phyloP scores from a whole-genome alignment of 2,888 invertebrate genomes.

The Trimorus sp. region DNA sequence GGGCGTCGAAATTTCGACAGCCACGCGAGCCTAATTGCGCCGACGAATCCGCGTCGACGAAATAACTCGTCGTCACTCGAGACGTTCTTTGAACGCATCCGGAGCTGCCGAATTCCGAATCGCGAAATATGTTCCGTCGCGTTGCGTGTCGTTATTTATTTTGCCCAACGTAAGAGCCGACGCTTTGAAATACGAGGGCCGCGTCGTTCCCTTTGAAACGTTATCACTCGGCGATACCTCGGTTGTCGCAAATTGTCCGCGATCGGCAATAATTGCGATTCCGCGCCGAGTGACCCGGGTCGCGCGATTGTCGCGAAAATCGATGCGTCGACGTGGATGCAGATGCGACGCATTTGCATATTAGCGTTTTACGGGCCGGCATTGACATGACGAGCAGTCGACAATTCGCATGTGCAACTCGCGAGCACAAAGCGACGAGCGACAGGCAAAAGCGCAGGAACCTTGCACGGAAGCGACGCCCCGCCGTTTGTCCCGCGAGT shows the following conservation, averaged over 20 bases:
- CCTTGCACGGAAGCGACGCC: slow-evolving; percentile 71
- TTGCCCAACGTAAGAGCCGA: slow-evolving; percentile 8
- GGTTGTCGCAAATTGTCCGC: too few species aligned
- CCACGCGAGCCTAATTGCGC: neutral
- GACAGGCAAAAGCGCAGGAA: slow-evolving; percentile 72
- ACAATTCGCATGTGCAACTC: slow-evolving; percentile 53
- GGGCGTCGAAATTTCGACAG: neutral
- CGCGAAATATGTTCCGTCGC: slow-evolving; percentile 23
- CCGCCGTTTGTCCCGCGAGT: slow-evolving; percentile 71
- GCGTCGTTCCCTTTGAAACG: slow-evolving; percentile 20
- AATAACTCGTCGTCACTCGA: slow-evolving; percentile 12
- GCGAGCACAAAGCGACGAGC: slow-evolving; percentile 62
- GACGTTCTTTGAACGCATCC: slow-evolving; percentile 18
- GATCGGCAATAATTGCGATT: too few species aligned
- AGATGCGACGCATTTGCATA: slow-evolving; percentile 54
- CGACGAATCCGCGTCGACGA: neutral
- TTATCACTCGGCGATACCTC: slow-evolving; percentile 14
- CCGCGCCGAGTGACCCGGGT: too few species aligned
- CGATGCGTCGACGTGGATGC: too few species aligned
- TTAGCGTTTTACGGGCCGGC: slow-evolving; percentile 58
- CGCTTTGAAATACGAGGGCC: slow-evolving; percentile 22
- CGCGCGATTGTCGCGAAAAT: too few species aligned
- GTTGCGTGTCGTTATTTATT: slow-evolving; percentile 17
- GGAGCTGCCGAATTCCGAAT: slow-evolving; percentile 6
- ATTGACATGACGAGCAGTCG: slow-evolving; percentile 54